phyloP scores from a whole-genome alignment of 2,113 vertebrate species.

The Gila orcuttii region DNA sequence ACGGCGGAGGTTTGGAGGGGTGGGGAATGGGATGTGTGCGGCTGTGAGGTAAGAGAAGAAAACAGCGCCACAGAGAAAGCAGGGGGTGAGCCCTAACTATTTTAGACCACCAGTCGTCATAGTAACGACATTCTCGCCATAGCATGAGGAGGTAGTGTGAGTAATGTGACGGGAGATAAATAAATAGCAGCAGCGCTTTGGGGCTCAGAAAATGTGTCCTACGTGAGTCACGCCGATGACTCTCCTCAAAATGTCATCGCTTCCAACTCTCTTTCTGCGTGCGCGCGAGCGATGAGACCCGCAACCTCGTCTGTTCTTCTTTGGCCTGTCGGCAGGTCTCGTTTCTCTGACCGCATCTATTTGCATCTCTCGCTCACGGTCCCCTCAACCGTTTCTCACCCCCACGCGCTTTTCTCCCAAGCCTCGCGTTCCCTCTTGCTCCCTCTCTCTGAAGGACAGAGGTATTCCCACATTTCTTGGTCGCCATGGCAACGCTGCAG shows the following conservation, averaged over 20 bases:
- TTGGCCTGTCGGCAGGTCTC: slow-evolving; percentile 50
- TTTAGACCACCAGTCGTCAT: slow-evolving; percentile 72
- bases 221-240: slow-evolving; percentile 49
- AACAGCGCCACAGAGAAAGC: slow-evolving; percentile 57
- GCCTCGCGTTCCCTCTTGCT: slow-evolving; percentile 43
- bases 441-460: slow-evolving; percentile 80
- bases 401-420: slow-evolving; percentile 19
- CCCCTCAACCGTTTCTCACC: slow-evolving; percentile 47
- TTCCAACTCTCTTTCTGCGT: slow-evolving; percentile 22
- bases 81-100: slow-evolving; percentile 64
- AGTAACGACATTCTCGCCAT: slow-evolving; percentile 66
- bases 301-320: slow-evolving; percentile 56
- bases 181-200: slow-evolving; percentile 4
- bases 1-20: background rate
- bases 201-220: slow-evolving; percentile 47
- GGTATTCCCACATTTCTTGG: slow-evolving; percentile 81
- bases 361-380: background rate
- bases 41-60: slow-evolving; percentile 44
- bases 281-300: slow-evolving; percentile 7
- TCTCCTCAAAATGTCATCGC: slow-evolving; percentile 47
- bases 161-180: slow-evolving; percentile 59
- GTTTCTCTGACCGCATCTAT: slow-evolving; percentile 1
- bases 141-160: slow-evolving; percentile 56
- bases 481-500: slow-evolving; percentile 80
- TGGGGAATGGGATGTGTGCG: background rate